Conservation (phyloP, 2,113 vertebrate species). For the Entosphenus tridentatus region DNA sequence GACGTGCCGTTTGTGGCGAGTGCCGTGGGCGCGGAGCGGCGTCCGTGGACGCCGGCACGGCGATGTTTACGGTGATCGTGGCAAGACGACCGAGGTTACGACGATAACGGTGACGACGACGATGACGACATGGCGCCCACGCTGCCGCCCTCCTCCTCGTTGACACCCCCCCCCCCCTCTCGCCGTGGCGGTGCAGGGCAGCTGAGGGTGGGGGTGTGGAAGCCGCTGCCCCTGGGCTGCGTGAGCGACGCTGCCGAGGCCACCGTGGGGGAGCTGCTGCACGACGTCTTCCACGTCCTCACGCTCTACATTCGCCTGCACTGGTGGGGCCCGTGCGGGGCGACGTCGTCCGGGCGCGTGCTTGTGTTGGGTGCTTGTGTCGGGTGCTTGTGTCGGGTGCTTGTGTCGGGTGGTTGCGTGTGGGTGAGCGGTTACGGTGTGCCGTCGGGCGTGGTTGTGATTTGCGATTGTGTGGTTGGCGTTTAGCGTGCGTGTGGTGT, state of each 20-base stretch:
- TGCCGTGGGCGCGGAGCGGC: too few species aligned
- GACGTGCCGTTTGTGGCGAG: too few species aligned
- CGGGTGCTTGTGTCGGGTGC: not conserved
- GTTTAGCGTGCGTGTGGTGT: not conserved
- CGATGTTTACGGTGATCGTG: too few species aligned
- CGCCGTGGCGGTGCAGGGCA: constrained; percentile 34
- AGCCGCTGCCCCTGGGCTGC: constrained; percentile 89
- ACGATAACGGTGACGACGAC: too few species aligned
- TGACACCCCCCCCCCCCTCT: not conserved
- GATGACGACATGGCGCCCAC: too few species aligned
- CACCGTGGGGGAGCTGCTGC: constrained; percentile 88
- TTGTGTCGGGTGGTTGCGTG: not conserved
- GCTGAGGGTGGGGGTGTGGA: constrained; percentile 94
- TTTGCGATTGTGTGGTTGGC: not conserved
- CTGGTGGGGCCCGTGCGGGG: constrained; percentile 34
- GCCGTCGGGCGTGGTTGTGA: not conserved
- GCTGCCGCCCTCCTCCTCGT: too few species aligned
- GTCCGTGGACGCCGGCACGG: too few species aligned
- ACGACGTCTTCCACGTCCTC: constrained; percentile 97
- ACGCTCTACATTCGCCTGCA: constrained; percentile 89
- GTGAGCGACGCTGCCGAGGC: constrained; percentile 86
- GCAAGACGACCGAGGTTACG: too few species aligned
- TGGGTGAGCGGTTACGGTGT: not conserved
- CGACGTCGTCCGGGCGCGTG: not conserved
- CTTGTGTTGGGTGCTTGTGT: not conserved